These are phyloP conservation scores for Azorinus chamasolen DNA, from an alignment of 2,888 invertebrate species.

Conservation along the genomic window DNA sequence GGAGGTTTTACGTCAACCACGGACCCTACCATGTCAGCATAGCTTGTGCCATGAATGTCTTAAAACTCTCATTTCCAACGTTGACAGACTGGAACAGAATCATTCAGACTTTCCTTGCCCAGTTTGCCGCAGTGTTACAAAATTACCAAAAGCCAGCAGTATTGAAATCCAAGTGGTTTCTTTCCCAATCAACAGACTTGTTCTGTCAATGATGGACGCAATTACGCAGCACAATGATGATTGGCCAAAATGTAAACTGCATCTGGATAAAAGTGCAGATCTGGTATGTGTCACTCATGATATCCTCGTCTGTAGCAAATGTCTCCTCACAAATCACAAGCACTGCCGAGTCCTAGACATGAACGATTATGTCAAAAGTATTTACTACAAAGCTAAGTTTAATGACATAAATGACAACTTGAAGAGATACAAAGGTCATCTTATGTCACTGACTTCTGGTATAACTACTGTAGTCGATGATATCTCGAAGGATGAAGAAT, in stretches of 20 bases:
- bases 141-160: slow-evolving; percentile 55
- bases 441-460: slow-evolving; percentile 45
- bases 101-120: slow-evolving; percentile 61
- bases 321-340: slow-evolving; percentile 55
- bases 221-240: slow-evolving; percentile 60
- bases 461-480: slow-evolving; percentile 48
- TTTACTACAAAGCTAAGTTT: slow-evolving; percentile 52
- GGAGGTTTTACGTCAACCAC: slow-evolving; percentile 57
- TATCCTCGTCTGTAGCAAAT: slow-evolving; percentile 64
- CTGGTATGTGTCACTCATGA: slow-evolving; percentile 64
- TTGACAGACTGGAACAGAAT: slow-evolving; percentile 57
- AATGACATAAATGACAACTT: slow-evolving; percentile 58
- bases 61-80: slow-evolving; percentile 56
- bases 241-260: slow-evolving; percentile 64
- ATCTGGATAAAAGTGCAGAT: slow-evolving; percentile 60
- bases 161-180: slow-evolving; percentile 60
- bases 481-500: slow-evolving; percentile 59
- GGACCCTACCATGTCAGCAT: slow-evolving; percentile 65
- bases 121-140: slow-evolving; percentile 58
- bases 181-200: slow-evolving; percentile 61
- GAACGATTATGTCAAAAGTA: slow-evolving; percentile 63
- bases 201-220: slow-evolving; percentile 66
- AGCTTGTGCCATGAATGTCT: slow-evolving; percentile 61
- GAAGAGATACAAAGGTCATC: slow-evolving; percentile 53
- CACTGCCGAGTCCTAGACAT: slow-evolving; percentile 63